Percentiles rank a stretch among this genome's conserved stretches.
phyloP scores from a whole-genome alignment of 1,140 invertebrate genomes.

The Periplaneta americana region DNA sequence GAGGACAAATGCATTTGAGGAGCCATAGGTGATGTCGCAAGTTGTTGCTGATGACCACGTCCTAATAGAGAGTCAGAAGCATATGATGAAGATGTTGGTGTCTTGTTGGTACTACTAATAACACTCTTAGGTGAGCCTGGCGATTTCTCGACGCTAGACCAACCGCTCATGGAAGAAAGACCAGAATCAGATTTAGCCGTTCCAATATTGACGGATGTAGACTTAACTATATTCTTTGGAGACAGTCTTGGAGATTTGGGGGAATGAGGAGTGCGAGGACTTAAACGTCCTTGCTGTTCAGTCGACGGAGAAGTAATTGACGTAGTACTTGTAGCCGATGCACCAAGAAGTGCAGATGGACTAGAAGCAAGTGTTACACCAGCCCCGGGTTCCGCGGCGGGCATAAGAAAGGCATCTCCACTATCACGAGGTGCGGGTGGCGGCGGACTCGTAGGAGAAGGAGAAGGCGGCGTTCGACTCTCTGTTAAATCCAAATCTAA shows the following conservation, averaged over 20 bases:
- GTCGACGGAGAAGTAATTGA: conserved; percentile 7
- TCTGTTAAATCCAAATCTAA: conserved; percentile 46
- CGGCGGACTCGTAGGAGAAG: conserved; percentile 63
- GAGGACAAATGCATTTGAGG: neutral
- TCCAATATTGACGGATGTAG: conserved; percentile 53
- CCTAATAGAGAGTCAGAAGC: neutral
- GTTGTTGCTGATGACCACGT: neutral
- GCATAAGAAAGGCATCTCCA: conserved; percentile 42
- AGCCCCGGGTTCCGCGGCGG: conserved; percentile 10
- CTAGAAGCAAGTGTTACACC: neutral
- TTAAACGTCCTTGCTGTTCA: conserved; percentile 44
- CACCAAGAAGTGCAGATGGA: conserved; percentile 4
- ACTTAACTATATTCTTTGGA: conserved; percentile 59
- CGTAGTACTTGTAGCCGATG: conserved; percentile 5
- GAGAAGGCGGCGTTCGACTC: conserved; percentile 40
- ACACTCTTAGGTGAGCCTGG: conserved; percentile 59
- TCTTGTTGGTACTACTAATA: neutral
- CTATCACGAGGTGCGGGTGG: conserved; percentile 67
- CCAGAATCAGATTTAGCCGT: conserved; percentile 76
- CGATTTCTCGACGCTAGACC: conserved; percentile 78
- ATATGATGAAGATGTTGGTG: neutral
- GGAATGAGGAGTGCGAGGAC: conserved; percentile 56
- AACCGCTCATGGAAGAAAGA: conserved; percentile 77
- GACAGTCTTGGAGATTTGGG: conserved; percentile 68
- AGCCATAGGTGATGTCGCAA: neutral